Evolutionary conservation across 2,888 invertebrate species (phyloP).

Genomic region (Alloscopus bannaensis): DNA sequence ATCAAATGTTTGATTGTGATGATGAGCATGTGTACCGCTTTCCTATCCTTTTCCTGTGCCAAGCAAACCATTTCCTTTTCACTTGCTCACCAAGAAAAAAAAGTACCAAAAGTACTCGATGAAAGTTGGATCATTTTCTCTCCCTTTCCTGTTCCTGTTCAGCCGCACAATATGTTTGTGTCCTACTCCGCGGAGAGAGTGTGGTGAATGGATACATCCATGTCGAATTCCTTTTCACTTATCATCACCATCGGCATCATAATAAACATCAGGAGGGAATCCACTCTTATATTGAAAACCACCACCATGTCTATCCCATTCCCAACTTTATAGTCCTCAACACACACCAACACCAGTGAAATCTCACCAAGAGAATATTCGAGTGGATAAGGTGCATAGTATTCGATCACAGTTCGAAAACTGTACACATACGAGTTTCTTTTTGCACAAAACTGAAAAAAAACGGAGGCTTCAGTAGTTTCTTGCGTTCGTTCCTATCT

Average conservation of each 20-base stretch:
- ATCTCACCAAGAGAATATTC: too few species aligned
- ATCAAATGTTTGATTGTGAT: slow-evolving; percentile 12
- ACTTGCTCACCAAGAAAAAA: slow-evolving; percentile 13
- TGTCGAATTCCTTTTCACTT: slow-evolving; percentile 50
- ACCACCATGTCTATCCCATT: too few species aligned
- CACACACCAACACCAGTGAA: too few species aligned
- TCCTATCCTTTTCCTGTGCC: slow-evolving; percentile 20
- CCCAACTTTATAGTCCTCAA: too few species aligned
- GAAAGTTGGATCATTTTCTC: slow-evolving; percentile 50
- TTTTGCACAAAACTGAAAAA: too few species aligned
- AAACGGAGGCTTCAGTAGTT: slow-evolving; percentile 16
- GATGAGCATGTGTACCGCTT: not conserved
- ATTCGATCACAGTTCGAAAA: too few species aligned
- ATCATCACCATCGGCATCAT: slow-evolving; percentile 32
- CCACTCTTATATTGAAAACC: too few species aligned
- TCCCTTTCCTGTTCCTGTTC: slow-evolving; percentile 8
- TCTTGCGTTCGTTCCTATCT: slow-evolving; percentile 44
- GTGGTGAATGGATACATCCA: too few species aligned
- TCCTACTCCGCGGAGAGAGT: too few species aligned
- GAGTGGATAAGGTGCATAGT: too few species aligned
- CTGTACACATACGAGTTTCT: too few species aligned
- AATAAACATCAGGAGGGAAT: not conserved
- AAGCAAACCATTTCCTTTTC: slow-evolving; percentile 35
- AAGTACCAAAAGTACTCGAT: slow-evolving; percentile 13
- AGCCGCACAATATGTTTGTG: slow-evolving; percentile 8